Evolutionary conservation across 2,888 invertebrate species (phyloP), one percentile per base, ranked within the genome.

Genomic region (Calameuta idolon): DNA sequence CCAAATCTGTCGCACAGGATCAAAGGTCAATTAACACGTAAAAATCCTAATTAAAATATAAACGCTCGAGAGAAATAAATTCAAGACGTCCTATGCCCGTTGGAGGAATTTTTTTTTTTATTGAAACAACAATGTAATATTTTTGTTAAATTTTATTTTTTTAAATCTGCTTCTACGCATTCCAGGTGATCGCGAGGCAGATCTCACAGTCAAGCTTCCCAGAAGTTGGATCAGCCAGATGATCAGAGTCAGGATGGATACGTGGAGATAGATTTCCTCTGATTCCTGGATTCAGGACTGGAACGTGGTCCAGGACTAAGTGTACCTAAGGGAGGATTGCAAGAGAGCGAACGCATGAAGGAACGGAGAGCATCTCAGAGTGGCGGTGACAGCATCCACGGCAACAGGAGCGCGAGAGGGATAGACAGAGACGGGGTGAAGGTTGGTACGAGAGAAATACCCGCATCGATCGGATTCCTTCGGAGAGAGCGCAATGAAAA

Each of bases 391-490:
- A 55, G 55, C 23, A 55, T 55, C 55, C 55, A 23, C 55, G 55
- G 55, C 55, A 23, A 55, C 55, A 23, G 55, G 55, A 55, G 55
- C 23, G 55, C 0, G 55, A 55, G 9, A 55, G 23, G 23, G 55
- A 55, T 23, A 55, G 9, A 15, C 1, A 55, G 55, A 55, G 55
- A 5, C 23, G 9, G 55, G 9, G 55, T 9, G 55, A 55, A 55
- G 55, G 55, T 55, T 55, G 34, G 78, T 33, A 75, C 75, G 80
- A 85, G 80, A 76, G 82, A 83, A 85, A 86, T 75, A 82, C 71
- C 74, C 73, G 76, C 82, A 85, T 86, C 86, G 86, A 87, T 85
- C 82, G 85, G 81, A 84, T 86, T 81, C 79, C 79, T 77, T 79
- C 55, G 55, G 82, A 80, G 79, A 78, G 82, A 82, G 83, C 81